Percentiles rank a stretch among this genome's conserved stretches.
Evolutionary conservation across 1,140 invertebrate genomes (phyloP).

Genomic region (Heliconius nattereri): DNA sequence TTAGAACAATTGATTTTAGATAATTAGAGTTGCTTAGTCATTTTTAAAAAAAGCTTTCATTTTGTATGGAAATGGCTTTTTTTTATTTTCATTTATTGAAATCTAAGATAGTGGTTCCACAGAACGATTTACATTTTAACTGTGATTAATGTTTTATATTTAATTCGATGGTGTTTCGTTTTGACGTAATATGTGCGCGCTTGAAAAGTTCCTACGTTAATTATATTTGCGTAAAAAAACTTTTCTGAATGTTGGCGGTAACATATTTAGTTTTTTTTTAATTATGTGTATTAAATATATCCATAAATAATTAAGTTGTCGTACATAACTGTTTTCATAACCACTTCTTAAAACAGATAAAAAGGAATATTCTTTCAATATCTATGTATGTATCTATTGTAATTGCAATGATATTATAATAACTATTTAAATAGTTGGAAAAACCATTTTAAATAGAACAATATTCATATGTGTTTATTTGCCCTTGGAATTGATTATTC

Average conservation of each 20-base stretch:
- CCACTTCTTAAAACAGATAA: too few species aligned
- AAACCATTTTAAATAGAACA: too few species aligned
- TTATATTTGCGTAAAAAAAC: background rate
- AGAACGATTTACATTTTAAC: conserved; percentile 21
- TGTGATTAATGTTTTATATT: conserved; percentile 27
- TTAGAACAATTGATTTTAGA: background rate
- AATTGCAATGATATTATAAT: too few species aligned
- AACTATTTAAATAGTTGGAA: too few species aligned
- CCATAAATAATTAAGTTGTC: too few species aligned
- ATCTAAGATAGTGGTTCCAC: background rate
- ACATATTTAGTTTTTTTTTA: background rate
- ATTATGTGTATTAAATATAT: background rate
- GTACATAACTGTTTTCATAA: too few species aligned
- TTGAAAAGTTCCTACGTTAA: conserved; percentile 31
- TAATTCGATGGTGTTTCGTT: background rate
- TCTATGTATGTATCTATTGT: too few species aligned
- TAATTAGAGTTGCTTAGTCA: background rate
- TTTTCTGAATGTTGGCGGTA: background rate
- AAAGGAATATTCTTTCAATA: too few species aligned
- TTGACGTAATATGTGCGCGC: conserved; percentile 16
- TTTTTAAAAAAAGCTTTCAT: background rate
- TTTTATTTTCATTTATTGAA: background rate
- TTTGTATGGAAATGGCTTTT: background rate
- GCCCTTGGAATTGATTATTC: too few species aligned
- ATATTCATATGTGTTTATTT: too few species aligned